Conservation (phyloP, 2,797 vertebrate genomes). For the Luscinia luscinia region DNA sequence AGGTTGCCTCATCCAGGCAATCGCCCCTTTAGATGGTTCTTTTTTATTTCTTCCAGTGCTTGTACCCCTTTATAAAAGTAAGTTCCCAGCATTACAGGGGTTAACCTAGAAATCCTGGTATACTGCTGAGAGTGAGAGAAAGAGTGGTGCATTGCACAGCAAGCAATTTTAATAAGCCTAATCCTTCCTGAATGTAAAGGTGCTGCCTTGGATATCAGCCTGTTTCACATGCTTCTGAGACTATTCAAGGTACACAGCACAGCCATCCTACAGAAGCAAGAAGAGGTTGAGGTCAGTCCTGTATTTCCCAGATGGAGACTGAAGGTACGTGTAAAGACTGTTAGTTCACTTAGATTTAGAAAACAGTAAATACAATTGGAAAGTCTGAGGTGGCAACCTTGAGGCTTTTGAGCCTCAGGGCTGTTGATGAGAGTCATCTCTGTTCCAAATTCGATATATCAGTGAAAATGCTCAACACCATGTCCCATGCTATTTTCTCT, state of each 20-base stretch:
- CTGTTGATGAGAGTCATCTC: background rate
- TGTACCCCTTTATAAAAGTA: background rate
- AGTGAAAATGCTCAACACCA: background rate
- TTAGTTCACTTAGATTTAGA: background rate
- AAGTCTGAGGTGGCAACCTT: background rate
- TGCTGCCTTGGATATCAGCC: background rate
- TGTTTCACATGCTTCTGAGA: background rate
- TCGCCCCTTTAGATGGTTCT: background rate
- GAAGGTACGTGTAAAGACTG: background rate
- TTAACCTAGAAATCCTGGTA: background rate
- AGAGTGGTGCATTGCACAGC: background rate
- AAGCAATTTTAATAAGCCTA: slow-evolving; percentile 8
- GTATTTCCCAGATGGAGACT: background rate
- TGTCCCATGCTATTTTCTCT: background rate
- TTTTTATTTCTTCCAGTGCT: background rate
- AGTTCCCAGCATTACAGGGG: background rate
- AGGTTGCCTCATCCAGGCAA: background rate
- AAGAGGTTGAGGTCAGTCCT: background rate
- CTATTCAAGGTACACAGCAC: background rate
- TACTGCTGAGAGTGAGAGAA: background rate
- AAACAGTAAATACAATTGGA: background rate
- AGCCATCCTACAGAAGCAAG: background rate
- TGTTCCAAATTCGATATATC: background rate
- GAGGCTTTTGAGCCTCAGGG: background rate
- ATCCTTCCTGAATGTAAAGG: slow-evolving; percentile 19